Percentiles rank a stretch among this genome's conserved stretches.
Conservation (phyloP, 2,797 vertebrate genomes). For the Tamandua tetradactyla region DNA sequence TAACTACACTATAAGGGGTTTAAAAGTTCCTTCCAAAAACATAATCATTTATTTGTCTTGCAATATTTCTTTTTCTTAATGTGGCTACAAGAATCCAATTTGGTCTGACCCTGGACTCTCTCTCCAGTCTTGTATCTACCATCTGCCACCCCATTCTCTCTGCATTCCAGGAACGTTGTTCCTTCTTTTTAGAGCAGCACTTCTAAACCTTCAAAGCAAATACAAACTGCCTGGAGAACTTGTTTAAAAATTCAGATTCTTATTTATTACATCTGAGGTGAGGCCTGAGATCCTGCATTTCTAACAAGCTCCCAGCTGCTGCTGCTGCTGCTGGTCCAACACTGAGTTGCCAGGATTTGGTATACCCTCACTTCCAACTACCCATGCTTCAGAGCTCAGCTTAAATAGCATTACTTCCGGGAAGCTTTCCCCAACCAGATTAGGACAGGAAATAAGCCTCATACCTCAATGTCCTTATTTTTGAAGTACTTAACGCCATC, state of each 20-base stretch:
- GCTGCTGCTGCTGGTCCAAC: not conserved
- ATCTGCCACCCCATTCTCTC: not conserved
- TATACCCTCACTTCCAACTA: not conserved
- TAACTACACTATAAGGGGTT: not conserved
- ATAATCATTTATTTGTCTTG: not conserved
- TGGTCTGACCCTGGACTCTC: not conserved
- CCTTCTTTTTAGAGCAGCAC: not conserved
- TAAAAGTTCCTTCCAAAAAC: not conserved
- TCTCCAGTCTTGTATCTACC: not conserved
- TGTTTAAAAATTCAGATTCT: not conserved
- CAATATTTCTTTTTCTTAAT: not conserved
- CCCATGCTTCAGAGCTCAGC: not conserved
- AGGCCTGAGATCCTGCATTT: not conserved
- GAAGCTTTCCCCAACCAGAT: not conserved
- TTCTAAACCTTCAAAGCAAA: not conserved
- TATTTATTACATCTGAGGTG: not conserved
- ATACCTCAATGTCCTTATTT: not conserved
- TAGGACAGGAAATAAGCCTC: not conserved
- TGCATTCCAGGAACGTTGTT: not conserved
- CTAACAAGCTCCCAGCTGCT: not conserved
- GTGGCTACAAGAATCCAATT: not conserved
- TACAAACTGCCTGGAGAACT: not conserved
- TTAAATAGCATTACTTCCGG: not conserved
- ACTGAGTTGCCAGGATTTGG: not conserved
- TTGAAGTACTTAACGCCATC: not conserved